Evolutionary conservation across 2,888 invertebrate genomes (phyloP), one percentile per base, ranked within the genome.

Genomic region (Metallyticus violacea): DNA sequence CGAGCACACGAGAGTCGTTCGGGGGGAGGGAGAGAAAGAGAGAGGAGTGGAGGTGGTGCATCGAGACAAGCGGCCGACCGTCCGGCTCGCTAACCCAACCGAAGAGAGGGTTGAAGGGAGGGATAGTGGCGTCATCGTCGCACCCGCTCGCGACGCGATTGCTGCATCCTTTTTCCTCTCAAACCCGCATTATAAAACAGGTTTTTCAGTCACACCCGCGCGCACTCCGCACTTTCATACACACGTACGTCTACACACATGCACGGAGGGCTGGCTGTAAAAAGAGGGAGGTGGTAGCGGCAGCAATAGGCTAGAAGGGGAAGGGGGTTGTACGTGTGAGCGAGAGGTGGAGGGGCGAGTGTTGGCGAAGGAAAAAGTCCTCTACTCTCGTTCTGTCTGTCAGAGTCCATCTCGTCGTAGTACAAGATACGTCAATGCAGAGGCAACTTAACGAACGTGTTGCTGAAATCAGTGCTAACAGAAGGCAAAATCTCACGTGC

Each of bases 181-280:
- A 76, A 76, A 77, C 87, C 87, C 88, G 88, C 88, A 88, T 88
- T 85, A 87, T 86, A 88, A 88, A 88, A 88, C 88, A 85, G 85
- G 88, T 88, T 88, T 88, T 88, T 88, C 87, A 87, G 87, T 87
- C 86, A 85, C 88, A 86, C 83, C 87, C 85, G 85, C 85, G 87
- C 85, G 28, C 40, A 62, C 26, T 83, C 27, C 62, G 62, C 40
- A 62, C 40, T 3, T 62, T 15, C 40, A 15, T 62, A 62, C 40
- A 7, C 6, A 62, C 40, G 15, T 22, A 62, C 40, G 40, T 62
- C 40, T 62, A 62, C 40, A 62, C 40, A 62, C 40, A 62, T 62
- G 40, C 15, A 62, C 40, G 40, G 22, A 62, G 83, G 83, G 83
- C 40, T 22, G 83, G 83, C 83, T 83, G 77, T 83, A 28, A 83